Evolutionary conservation across 2,888 invertebrate genomes (phyloP), one percentile per base, ranked within the genome.

Genomic region (Amitus sp.): DNA sequence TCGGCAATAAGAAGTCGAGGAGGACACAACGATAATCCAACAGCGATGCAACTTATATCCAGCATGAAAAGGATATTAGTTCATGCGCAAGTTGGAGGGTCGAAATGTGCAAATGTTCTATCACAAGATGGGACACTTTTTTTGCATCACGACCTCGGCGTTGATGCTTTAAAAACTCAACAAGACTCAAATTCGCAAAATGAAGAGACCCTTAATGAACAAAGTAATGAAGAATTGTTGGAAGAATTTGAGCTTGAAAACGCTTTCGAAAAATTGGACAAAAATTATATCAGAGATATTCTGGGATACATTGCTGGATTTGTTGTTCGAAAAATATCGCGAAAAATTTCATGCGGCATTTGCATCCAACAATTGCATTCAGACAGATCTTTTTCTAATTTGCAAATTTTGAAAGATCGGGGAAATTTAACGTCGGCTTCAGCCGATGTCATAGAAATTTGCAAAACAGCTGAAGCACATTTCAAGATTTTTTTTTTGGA

Each of bases 21-120:
- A 30, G 67, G 67, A 4, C 47, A 58, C 13, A 70, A 65, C 43
- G 68, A 69, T 27, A 71, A 69, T 45, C 67, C 68, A 1, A 67
- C 61, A 47, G 40, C 43, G 2, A 28, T 18, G 2, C 61, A 66
- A 33, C 68, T 68, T 37, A 58, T 37, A 23, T 28, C 37, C 18
- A 50, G 63, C 12, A 66, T 62, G 1, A 68, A 66, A 46, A 65
- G 61, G 39, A 42, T 65, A 3, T 27, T 70, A 9, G 28, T 69
- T 4, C 59, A 64, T 45, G 57, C 58, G 19, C 50, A 62, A 34
- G 52, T 63, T 20, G 33, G 42, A 46, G 63, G 47, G 9, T 61
- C 56, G 1, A 43, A 46, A 7, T 30, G 49, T 18, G 62, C 58
- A 6, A 60, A 66, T 34, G 61, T 66, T n/a, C 37, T 55, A 23